Percentiles rank a stretch among this genome's conserved stretches.
These are phyloP conservation scores for Serranus cabrilla DNA, from an alignment of 2,797 vertebrate species.

Conservation along the genomic window DNA sequence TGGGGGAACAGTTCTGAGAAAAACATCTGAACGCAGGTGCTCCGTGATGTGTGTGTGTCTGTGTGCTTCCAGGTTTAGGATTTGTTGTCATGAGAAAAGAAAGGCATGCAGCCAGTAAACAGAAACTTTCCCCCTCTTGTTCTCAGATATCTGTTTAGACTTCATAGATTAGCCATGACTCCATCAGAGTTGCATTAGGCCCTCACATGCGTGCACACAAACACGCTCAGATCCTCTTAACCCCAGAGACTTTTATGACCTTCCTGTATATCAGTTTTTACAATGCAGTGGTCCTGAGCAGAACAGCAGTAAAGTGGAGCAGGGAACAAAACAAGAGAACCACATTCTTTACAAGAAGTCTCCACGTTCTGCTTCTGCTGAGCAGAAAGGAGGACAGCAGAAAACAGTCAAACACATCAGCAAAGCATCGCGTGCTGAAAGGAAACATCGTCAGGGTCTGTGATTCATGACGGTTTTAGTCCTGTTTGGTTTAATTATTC, in stretches of 20 bases:
- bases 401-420: conserved; percentile 3
- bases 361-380: conserved; percentile 38
- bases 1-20: conserved; percentile 55
- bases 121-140: conserved; percentile 46
- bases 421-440: conserved; percentile 18
- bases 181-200: conserved; percentile 56
- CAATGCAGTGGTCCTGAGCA: conserved; percentile 53
- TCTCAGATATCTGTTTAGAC: conserved; percentile 73
- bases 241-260: conserved; percentile 67
- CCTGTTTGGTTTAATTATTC: neutral
- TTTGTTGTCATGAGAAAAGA: conserved; percentile 74
- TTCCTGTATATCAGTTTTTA: conserved; percentile 76
- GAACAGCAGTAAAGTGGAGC: conserved; percentile 67
- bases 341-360: conserved; percentile 34
- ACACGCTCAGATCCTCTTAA: conserved; percentile 41
- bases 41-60: conserved; percentile 52
- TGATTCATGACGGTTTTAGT: conserved; percentile 19
- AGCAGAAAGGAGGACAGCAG: conserved; percentile 2
- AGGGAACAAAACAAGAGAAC: conserved; percentile 38
- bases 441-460: conserved; percentile 13
- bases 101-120: conserved; percentile 69
- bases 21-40: conserved; percentile 71
- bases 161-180: conserved; percentile 69
- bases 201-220: conserved; percentile 8
- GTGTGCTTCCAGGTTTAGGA: conserved; percentile 64